These are phyloP conservation scores for Apostichopus parvimensis DNA, from an alignment of 35 echinoderm and acorn worm genomes.

Conservation along the genomic window DNA sequence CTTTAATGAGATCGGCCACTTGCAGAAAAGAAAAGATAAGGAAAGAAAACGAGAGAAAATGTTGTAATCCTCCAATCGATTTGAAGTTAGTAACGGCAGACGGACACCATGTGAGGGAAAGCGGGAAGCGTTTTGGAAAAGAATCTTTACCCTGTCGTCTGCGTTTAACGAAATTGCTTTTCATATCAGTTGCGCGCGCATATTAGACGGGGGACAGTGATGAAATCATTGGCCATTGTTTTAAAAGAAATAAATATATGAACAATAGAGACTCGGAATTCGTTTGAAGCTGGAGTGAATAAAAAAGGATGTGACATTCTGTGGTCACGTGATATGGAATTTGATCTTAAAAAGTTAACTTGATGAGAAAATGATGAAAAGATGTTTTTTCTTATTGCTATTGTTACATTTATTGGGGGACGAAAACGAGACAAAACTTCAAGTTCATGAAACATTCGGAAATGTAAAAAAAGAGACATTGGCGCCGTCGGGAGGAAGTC, in stretches of 20 bases:
- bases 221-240: background rate
- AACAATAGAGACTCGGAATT: too few relatives aligned
- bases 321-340: constrained; percentile 23
- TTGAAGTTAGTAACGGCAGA: background rate
- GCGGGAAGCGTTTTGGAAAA: constrained; percentile 29
- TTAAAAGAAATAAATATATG: background rate
- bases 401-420: background rate
- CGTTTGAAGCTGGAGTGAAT: background rate
- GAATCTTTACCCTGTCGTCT: constrained; percentile 47
- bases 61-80: background rate
- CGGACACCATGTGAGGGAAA: constrained; percentile 46
- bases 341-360: background rate
- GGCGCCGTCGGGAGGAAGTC: background rate
- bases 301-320: constrained; percentile 29
- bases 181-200: constrained; percentile 17
- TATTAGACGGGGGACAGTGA: background rate
- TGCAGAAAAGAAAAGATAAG: background rate
- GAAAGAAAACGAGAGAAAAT: background rate
- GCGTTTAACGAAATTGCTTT: constrained; percentile 44
- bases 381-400: background rate
- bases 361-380: constrained; percentile 37
- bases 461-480: background rate
- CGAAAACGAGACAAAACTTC: background rate
- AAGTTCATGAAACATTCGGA: background rate
- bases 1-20: constrained; percentile 36